Percentiles rank a stretch among this genome's conserved stretches.
phyloP scores from a whole-genome alignment of 2,888 invertebrate species.

The Tanaodytes sp. region DNA sequence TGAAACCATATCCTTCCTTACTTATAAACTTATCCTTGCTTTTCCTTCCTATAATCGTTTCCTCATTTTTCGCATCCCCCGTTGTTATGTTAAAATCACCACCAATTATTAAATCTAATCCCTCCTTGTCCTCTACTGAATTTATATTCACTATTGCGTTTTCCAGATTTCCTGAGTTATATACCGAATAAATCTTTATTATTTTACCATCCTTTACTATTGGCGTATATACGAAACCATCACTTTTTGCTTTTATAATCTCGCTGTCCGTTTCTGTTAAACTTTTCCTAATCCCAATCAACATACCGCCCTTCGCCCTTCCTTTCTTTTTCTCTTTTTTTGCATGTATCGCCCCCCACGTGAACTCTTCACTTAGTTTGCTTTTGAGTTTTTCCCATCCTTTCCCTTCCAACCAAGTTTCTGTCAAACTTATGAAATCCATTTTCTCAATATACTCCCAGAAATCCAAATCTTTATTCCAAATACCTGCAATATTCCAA shows the following conservation, averaged over 20 bases:
- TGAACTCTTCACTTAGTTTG: slow-evolving; percentile 21
- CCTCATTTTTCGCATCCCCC: not conserved
- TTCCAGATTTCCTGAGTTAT: not conserved
- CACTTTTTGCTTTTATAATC: not conserved
- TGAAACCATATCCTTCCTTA: not conserved
- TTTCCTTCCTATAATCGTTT: not conserved
- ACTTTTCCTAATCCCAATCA: not conserved
- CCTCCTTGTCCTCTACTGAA: not conserved
- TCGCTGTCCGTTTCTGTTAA: not conserved
- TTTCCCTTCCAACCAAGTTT: slow-evolving; percentile 6
- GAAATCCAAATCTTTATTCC: slow-evolving; percentile 20
- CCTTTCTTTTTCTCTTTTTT: slow-evolving; percentile 11
- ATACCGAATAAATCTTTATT: not conserved
- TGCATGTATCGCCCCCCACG: slow-evolving; percentile 23
- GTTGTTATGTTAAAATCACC: slow-evolving; percentile 5
- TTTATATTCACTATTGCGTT: not conserved
- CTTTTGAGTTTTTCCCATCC: slow-evolving; percentile 11
- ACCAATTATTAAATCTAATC: not conserved
- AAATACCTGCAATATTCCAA: slow-evolving; percentile 50
- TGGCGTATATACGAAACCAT: not conserved
- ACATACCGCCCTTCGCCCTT: not conserved
- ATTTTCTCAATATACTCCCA: slow-evolving; percentile 32
- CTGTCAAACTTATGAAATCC: slow-evolving; percentile 25
- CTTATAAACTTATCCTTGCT: not conserved
- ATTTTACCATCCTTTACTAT: not conserved